Evolutionary conservation across 2,888 invertebrate genomes (phyloP).

Genomic region (Papilio gigon): DNA sequence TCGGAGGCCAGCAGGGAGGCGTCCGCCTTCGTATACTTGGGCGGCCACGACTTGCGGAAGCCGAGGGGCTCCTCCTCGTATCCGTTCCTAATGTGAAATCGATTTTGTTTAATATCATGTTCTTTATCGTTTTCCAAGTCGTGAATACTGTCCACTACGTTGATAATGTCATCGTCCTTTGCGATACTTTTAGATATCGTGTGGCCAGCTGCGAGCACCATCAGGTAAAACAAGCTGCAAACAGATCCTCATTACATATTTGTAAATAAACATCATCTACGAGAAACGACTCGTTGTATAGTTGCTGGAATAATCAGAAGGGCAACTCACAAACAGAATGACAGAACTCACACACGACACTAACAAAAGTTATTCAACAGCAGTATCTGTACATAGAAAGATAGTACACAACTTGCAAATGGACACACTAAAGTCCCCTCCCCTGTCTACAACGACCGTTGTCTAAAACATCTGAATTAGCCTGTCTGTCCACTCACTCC

Average conservation of each 20-base stretch:
- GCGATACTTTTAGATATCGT: slow-evolving; percentile 70
- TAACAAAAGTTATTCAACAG: neutral
- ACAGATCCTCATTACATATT: slow-evolving; percentile 25
- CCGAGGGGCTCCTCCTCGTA: slow-evolving; percentile 9
- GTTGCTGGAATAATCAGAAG: neutral
- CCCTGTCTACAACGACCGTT: neutral
- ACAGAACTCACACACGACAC: too few species aligned
- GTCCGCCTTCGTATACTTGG: slow-evolving; percentile 17
- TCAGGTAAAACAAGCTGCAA: slow-evolving; percentile 71
- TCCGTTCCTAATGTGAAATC: slow-evolving; percentile 31
- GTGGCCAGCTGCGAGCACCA: slow-evolving; percentile 63
- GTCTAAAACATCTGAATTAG: neutral
- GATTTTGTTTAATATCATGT: slow-evolving; percentile 29
- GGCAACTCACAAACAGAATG: too few species aligned
- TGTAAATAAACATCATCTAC: neutral
- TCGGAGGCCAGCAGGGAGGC: neutral
- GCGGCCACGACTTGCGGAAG: slow-evolving; percentile 13
- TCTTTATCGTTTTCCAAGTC: slow-evolving; percentile 37
- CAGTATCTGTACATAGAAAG: neutral
- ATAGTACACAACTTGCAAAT: neutral
- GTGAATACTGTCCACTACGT: slow-evolving; percentile 51
- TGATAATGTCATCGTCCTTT: slow-evolving; percentile 51
- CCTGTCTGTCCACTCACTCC: neutral
- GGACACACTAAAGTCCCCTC: neutral
- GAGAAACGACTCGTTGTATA: neutral